Percentiles rank a stretch among this genome's conserved stretches.
Evolutionary conservation across 2,113 vertebrate species (phyloP).

Genomic region (Ammodytes dubius): DNA sequence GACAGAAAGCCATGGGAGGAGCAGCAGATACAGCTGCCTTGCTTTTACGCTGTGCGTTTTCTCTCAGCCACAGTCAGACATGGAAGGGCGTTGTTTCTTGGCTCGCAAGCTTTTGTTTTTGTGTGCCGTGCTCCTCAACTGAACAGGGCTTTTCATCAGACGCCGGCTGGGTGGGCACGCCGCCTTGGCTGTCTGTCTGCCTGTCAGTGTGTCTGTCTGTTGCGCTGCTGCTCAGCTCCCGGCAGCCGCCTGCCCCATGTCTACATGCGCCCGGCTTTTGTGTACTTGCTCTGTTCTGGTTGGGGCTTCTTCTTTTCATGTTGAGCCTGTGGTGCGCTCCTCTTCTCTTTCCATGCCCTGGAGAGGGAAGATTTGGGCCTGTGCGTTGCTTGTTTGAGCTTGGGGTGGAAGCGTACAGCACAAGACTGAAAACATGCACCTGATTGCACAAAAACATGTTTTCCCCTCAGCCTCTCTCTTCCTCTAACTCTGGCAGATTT

Average conservation of each 20-base stretch:
- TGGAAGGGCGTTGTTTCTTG: slow-evolving; percentile 52
- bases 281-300: slow-evolving; percentile 58
- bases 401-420: neutral
- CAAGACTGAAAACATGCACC: neutral
- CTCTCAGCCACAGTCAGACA: slow-evolving; percentile 32
- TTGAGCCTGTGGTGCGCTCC: slow-evolving; percentile 38
- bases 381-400: slow-evolving; percentile 10
- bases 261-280: slow-evolving; percentile 76
- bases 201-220: slow-evolving; percentile 59
- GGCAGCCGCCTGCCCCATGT: slow-evolving; percentile 61
- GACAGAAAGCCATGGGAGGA: slow-evolving; percentile 7
- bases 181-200: slow-evolving; percentile 37
- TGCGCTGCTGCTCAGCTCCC: slow-evolving; percentile 63
- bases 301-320: slow-evolving; percentile 59
- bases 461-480: neutral
- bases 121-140: slow-evolving; percentile 44
- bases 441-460: neutral
- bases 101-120: slow-evolving; percentile 69
- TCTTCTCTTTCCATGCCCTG: slow-evolving; percentile 50
- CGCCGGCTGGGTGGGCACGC: slow-evolving; percentile 73
- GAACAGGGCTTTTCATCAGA: slow-evolving; percentile 65
- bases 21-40: neutral
- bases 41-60: slow-evolving; percentile 33
- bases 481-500: slow-evolving; percentile 23
- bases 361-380: slow-evolving; percentile 16